phyloP scores from a whole-genome alignment of 2,888 invertebrate genomes.

The Andrena camellia region DNA sequence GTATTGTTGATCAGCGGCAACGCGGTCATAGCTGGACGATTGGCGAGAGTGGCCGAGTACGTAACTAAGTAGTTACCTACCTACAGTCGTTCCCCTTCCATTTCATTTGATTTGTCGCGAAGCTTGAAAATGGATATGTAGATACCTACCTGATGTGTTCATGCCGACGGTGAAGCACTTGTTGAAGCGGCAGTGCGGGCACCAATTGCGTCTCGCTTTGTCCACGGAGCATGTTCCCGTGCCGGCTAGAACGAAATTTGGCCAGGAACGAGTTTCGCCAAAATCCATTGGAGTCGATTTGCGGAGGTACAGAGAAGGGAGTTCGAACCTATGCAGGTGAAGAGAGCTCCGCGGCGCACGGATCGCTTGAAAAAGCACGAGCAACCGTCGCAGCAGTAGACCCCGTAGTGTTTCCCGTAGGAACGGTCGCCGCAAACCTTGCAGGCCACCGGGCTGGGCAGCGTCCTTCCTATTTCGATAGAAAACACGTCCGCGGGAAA shows the following conservation, averaged over 20 bases:
- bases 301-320: neutral
- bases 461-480: conserved; percentile 86
- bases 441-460: conserved; percentile 90
- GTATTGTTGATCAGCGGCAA: too few species aligned
- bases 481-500: neutral
- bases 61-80: too few species aligned
- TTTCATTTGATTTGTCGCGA: too few species aligned
- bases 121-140: too few species aligned
- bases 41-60: too few species aligned
- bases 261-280: neutral
- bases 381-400: conserved; percentile 95
- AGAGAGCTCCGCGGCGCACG: conserved; percentile 90
- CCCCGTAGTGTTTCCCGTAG: conserved; percentile 94
- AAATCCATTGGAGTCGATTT: neutral
- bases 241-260: conserved; percentile 86
- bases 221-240: conserved; percentile 91
- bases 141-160: conserved; percentile 89
- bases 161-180: conserved; percentile 92
- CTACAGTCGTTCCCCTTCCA: too few species aligned
- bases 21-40: too few species aligned
- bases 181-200: conserved; percentile 92
- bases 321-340: conserved; percentile 90
- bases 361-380: conserved; percentile 96
- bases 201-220: conserved; percentile 94
- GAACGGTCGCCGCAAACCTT: conserved; percentile 93